phyloP scores from a whole-genome alignment of 2,113 vertebrate genomes.

The Trematocara nigrifrons region DNA sequence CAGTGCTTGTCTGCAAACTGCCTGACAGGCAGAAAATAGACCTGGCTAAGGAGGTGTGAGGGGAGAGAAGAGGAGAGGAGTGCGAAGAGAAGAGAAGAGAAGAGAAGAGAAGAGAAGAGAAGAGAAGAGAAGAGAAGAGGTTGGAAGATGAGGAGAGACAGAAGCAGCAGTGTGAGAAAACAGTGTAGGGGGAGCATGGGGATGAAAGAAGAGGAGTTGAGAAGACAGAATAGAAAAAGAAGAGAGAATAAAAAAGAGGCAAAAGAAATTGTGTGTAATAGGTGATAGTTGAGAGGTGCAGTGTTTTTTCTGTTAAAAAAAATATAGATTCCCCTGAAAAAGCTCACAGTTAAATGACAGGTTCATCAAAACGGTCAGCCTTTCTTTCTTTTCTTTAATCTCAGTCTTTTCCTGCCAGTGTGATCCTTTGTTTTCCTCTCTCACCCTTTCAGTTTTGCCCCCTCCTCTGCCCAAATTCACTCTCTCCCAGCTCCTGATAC shows the following conservation, averaged over 20 bases:
- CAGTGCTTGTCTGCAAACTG: constrained; percentile 53
- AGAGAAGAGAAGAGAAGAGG: not conserved
- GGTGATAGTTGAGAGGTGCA: not conserved
- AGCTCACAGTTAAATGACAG: constrained; percentile 1
- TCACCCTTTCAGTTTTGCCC: not conserved
- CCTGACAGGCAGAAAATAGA: constrained; percentile 56
- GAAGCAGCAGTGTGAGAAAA: not conserved
- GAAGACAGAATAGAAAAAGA: not conserved
- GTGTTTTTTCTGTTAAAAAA: not conserved
- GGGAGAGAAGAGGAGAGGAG: not conserved
- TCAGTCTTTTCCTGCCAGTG: not conserved
- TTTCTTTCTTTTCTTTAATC: not conserved
- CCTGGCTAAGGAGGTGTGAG: constrained; percentile 38
- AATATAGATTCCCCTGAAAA: not conserved
- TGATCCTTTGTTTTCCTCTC: constrained; percentile 17
- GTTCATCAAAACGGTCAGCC: not conserved
- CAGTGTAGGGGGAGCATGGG: not conserved
- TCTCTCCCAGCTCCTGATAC: constrained; percentile 30
- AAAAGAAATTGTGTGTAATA: not conserved
- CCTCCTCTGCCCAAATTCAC: not conserved
- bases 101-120: not conserved
- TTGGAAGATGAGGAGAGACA: not conserved
- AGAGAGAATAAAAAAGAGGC: not conserved
- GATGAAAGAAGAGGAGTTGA: not conserved
- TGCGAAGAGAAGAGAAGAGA: not conserved